A percentile compares a stretch with the other conserved stretches of the same genome.
phyloP scores from a whole-genome alignment of 2,797 vertebrate species.

The Hephaestus fuliginosus region DNA sequence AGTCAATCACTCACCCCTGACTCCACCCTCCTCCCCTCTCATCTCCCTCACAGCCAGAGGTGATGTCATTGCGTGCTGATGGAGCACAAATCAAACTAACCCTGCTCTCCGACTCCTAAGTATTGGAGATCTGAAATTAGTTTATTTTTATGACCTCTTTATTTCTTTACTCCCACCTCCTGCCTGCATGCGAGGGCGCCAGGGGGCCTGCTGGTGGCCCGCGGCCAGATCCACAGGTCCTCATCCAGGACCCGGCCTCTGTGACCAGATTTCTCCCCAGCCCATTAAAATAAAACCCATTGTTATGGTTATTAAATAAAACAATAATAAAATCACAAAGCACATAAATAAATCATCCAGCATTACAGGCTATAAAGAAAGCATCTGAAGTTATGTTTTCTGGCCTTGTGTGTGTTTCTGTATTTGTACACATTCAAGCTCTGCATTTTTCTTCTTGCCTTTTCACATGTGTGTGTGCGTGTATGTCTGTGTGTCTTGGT shows the following conservation, averaged over 20 bases:
- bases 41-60: constrained; percentile 71
- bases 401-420: constrained; percentile 42
- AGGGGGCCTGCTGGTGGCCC: constrained; percentile 52
- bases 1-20: constrained; percentile 70
- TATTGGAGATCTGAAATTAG: constrained; percentile 78
- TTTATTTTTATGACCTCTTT: constrained; percentile 85
- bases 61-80: constrained; percentile 81
- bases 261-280: constrained; percentile 64
- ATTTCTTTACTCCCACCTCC: constrained; percentile 76
- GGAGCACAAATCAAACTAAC: constrained; percentile 82
- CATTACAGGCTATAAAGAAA: constrained; percentile 55
- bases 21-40: constrained; percentile 61
- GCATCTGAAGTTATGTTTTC: constrained; percentile 55
- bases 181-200: constrained; percentile 62
- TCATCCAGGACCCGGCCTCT: constrained; percentile 38
- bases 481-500: constrained; percentile 57
- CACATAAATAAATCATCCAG: constrained; percentile 69
- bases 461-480: not conserved
- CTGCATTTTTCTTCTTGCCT: constrained; percentile 40
- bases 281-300: constrained; percentile 70
- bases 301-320: constrained; percentile 83
- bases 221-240: constrained; percentile 66
- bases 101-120: constrained; percentile 56
- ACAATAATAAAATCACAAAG: constrained; percentile 76
- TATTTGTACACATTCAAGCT: constrained; percentile 24